Base-by-base conservation (phyloP, 2,797 vertebrate genomes). In the Sebastes diploproa region DNA sequence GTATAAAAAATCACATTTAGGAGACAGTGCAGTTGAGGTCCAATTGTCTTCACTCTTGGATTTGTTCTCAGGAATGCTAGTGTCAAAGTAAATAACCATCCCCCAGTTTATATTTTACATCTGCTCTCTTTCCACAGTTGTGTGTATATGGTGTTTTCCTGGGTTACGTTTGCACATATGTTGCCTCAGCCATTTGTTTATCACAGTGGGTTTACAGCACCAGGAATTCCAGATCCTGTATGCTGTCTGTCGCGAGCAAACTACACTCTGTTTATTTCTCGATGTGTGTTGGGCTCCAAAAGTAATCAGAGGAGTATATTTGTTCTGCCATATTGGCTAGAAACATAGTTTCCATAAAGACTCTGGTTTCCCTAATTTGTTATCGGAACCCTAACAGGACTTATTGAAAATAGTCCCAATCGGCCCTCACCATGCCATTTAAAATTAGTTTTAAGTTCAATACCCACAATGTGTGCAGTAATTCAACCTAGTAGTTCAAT, bases 121-220 rank as follows among this genome's bases (percentile, higher is more conserved):
- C 55, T 74, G 73, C 58, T 81, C 2, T 65, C 65, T 71, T 52
- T 46, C 30, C 60, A 34, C 18, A 6, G 7, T 58, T 65, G 67
- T 75, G 46, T 65, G 23, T 63, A n/a, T 27, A 14, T 13, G n/a
- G n/a, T 86, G 83, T 89, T 91, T 82, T 83, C 70, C 27, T 34
- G 13, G 55, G 52, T 80, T 77, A 20, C 65, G 61, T 94, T 94
- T 94, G 85, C 85, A 93, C 91, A 94, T 92, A 92, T 95, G 93
- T 90, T 78, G 75, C 75, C 82, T 70, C 16, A 54, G 77, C 32
- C 75, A 56, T 84, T 90, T 90, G 87, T 89, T 91, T 87, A 78
- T 76, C 66, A 52, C 50, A 80, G 79, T 60, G 20, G 60, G 75
- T 79, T 82, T 84, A 63, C 84, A 88, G 78, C 67, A 84, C 76